Evolutionary conservation across 1,140 invertebrate genomes (phyloP), one percentile per base, ranked within the genome.

Genomic region (Saccostrea cuccullata): DNA sequence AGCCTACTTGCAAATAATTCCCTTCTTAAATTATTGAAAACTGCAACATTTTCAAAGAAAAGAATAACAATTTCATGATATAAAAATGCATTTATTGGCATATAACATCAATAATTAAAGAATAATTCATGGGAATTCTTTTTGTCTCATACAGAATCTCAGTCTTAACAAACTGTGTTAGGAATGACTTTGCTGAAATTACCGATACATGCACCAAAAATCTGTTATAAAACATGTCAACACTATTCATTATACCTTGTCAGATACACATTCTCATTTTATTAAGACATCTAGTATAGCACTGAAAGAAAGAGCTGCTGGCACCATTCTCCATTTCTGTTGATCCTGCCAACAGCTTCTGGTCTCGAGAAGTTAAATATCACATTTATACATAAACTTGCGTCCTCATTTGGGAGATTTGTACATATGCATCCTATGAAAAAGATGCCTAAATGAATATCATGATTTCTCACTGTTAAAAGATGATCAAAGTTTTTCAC

Each of bases 251-350:
- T 64, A 77, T 77, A 73, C 30, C 2, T 77, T 30, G 13, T 26
- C 70, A 77, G 70, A 77, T 77, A 77, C 70, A 77, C 30, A 77
- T 77, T 77, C 30, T 77, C 30, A 26, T 30, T 77, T 77, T 77
- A 30, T 30, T 30, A 77, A 77, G 26, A 12, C 30, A 11, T 30
- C 26, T 15, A 12, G 26, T 13, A 77, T 77, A 77, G 70, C 70
- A 77, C 70, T 77, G 70, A 77, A 15, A 12, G 26, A 77, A 77
- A 77, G 15, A 77, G 26, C 30, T 26, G 70, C 70, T 77, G 11
- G 70, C 70, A 30, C 15, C 70, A 36, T 77, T 26, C 23, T 30
- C 30, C 23, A 77, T 77, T 36, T 77, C 70, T 77, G 70, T 36
- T 77, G 70, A 77, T 30, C 70, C 70, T 17, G 70, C 70, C 70